A percentile compares a stretch with the other conserved stretches of the same genome.
These are phyloP conservation scores for Plecotus auritus DNA, from an alignment of 2,113 vertebrate species.

Conservation along the genomic window DNA sequence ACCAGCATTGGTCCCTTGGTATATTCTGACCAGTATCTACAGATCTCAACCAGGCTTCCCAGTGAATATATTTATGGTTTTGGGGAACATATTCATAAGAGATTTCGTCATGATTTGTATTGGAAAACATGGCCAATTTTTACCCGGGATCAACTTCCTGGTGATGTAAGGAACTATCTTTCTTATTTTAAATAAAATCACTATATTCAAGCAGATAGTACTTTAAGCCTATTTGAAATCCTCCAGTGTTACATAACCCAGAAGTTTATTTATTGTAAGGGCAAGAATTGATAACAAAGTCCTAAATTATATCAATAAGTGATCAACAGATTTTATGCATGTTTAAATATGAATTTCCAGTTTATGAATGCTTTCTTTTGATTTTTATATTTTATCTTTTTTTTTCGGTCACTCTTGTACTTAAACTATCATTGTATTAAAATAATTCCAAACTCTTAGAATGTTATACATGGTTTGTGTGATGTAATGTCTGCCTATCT, in stretches of 20 bases:
- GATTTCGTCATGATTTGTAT: constrained; percentile 87
- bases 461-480: background rate
- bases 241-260: background rate
- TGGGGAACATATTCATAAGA: constrained; percentile 91
- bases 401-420: background rate
- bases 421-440: background rate
- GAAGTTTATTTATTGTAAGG: background rate
- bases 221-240: background rate
- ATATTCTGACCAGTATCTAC: constrained; percentile 92
- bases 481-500: background rate
- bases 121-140: constrained; percentile 97
- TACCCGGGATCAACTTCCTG: constrained; percentile 86
- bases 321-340: background rate
- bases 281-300: background rate
- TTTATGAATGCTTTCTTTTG: background rate
- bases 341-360: background rate
- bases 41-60: constrained; percentile 90
- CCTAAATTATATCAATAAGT: background rate
- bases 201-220: background rate
- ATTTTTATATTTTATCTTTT: background rate
- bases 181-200: background rate
- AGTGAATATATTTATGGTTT: constrained; percentile 92
- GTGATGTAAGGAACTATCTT: constrained; percentile 82
- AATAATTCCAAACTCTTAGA: background rate
- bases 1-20: constrained; percentile 89